Conservation (phyloP, 2,888 invertebrate species). For the Pecten maximus region DNA sequence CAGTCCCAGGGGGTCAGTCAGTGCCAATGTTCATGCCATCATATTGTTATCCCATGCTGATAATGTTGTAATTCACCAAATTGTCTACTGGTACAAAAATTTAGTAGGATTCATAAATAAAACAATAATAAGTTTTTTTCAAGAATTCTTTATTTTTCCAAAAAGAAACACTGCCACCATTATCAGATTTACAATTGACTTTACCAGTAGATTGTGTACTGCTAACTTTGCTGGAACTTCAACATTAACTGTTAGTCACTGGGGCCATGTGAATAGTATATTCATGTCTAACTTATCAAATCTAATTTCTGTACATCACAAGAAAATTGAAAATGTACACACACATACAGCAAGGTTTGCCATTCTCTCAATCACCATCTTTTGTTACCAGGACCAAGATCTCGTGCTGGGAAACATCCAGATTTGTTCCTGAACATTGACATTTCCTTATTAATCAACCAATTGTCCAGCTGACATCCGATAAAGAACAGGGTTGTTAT, state of each 20-base stretch:
- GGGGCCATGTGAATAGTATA: background rate
- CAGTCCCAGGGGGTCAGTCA: too few relatives aligned
- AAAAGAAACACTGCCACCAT: background rate
- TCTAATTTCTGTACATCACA: background rate
- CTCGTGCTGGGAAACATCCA: background rate
- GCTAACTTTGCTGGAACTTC: background rate
- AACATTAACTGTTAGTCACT: background rate
- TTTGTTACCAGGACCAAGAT: constrained; percentile 22
- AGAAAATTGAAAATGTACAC: background rate
- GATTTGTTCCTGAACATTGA: background rate
- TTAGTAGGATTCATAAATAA: too few relatives aligned
- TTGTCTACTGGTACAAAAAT: too few relatives aligned
- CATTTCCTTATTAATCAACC: background rate
- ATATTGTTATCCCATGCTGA: too few relatives aligned
- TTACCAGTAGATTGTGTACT: background rate
- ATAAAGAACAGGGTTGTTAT: background rate
- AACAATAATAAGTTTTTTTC: too few relatives aligned
- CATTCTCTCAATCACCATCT: background rate
- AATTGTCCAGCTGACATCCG: background rate
- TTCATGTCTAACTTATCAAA: background rate
- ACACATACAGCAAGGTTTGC: background rate
- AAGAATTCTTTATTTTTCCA: background rate
- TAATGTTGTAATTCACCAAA: too few relatives aligned
- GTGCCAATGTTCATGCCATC: too few relatives aligned
- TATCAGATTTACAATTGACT: background rate